A percentile compares a stretch with the other conserved stretches of the same genome.
Conservation (phyloP, 2,113 vertebrate genomes). For the Poecilia latipinna region DNA sequence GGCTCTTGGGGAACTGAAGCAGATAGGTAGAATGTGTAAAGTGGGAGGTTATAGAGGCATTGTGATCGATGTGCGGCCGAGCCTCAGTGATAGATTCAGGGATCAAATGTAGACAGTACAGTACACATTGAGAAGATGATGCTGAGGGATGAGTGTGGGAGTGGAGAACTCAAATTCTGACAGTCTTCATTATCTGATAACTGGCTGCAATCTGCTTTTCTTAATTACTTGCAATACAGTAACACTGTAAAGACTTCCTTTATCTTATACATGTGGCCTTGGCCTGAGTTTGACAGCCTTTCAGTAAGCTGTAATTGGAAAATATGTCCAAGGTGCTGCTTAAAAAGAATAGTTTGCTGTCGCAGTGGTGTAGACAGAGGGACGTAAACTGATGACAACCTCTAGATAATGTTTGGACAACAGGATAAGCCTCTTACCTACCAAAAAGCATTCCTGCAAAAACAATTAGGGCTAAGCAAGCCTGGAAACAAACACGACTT, state of each 20-base stretch:
- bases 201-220: constrained; percentile 50
- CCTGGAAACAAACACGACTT: constrained; percentile 41
- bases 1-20: neutral
- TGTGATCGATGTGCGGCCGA: constrained; percentile 3
- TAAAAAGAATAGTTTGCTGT: constrained; percentile 38
- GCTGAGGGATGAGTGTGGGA: constrained; percentile 3
- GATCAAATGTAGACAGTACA: constrained; percentile 7
- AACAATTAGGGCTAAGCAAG: constrained; percentile 46
- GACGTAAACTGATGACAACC: constrained; percentile 12
- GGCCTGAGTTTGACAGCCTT: constrained; percentile 31
- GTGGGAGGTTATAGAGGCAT: neutral
- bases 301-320: constrained; percentile 37
- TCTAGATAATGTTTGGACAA: constrained; percentile 45
- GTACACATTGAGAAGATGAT: neutral
- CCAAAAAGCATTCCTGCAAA: constrained; percentile 38
- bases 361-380: neutral
- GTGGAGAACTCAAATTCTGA: constrained; percentile 10
- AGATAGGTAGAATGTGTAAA: constrained; percentile 25
- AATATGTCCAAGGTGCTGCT: constrained; percentile 23
- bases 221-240: constrained; percentile 52
- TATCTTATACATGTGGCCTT: constrained; percentile 38
- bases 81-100: constrained; percentile 11
- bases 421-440: constrained; percentile 57
- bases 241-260: constrained; percentile 46
- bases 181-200: constrained; percentile 55